phyloP scores from a whole-genome alignment of 23 tunicate genomes.

The Trididemnum nubilum region DNA sequence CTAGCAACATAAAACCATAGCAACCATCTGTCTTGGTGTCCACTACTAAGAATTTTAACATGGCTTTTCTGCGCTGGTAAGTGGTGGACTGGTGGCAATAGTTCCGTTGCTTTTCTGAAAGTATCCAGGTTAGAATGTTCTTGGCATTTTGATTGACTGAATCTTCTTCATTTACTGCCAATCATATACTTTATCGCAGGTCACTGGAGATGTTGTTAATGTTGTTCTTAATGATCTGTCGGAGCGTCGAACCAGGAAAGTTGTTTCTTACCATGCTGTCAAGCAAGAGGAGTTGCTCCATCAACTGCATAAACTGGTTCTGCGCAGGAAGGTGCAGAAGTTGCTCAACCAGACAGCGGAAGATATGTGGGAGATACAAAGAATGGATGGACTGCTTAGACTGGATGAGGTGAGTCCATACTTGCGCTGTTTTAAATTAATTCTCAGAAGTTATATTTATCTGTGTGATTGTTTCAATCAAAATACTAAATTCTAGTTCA shows the following conservation, averaged over 20 bases:
- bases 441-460: too few relatives aligned
- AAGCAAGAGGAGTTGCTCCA: conserved; percentile 56
- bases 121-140: too few relatives aligned
- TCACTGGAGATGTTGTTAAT: conserved; percentile 61
- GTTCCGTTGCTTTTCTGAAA: too few relatives aligned
- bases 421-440: not conserved
- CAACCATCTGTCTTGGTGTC: too few relatives aligned
- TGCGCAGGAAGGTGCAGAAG: conserved; percentile 40
- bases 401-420: conserved; percentile 42
- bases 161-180: too few relatives aligned
- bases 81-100: too few relatives aligned
- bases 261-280: conserved; percentile 79
- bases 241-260: conserved; percentile 33
- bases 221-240: conserved; percentile 56
- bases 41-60: too few relatives aligned
- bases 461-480: too few relatives aligned
- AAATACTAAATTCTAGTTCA: too few relatives aligned
- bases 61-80: too few relatives aligned
- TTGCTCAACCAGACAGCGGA: conserved; percentile 57
- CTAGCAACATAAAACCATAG: too few relatives aligned
- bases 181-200: conserved; percentile 2
- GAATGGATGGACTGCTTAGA: conserved; percentile 61
- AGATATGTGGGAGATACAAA: conserved; percentile 39
- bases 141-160: too few relatives aligned
- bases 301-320: conserved; percentile 48